A percentile compares a stretch with the other conserved stretches of the same genome.
Evolutionary conservation across 2,113 vertebrate genomes (phyloP).

Genomic region (Coryphaenoides rupestris): DNA sequence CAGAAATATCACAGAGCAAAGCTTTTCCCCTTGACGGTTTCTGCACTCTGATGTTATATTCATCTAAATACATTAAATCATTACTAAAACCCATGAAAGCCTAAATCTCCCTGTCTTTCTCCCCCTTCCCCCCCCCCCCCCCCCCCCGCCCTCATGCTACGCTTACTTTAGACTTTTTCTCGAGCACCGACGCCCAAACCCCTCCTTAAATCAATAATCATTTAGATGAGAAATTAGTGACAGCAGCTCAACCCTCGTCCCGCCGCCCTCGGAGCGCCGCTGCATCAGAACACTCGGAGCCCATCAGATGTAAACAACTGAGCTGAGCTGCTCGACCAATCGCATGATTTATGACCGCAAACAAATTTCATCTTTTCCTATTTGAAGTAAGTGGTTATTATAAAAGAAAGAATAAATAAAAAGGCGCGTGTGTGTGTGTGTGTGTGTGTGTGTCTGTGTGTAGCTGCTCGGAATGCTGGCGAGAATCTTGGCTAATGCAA

Average conservation of each 20-base stretch:
- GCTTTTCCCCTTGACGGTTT: constrained; percentile 52
- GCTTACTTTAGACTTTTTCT: constrained; percentile 59
- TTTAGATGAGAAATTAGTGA: constrained; percentile 68
- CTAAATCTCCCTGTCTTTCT: constrained; percentile 35
- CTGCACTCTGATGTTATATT: constrained; percentile 57
- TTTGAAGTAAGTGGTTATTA: too few species aligned
- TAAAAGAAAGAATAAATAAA: too few species aligned
- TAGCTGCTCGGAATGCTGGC: too few species aligned
- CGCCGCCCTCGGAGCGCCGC: constrained; percentile 34
- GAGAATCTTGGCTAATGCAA: too few species aligned
- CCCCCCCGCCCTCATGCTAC: too few species aligned
- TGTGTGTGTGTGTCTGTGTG: too few species aligned
- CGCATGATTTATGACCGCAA: background rate
- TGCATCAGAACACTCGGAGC: constrained; percentile 8
- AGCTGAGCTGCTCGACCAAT: background rate
- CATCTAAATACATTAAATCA: constrained; percentile 66
- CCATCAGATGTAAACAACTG: constrained; percentile 8
- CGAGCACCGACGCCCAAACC: constrained; percentile 23
- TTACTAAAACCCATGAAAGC: constrained; percentile 54
- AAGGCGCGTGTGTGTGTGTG: too few species aligned
- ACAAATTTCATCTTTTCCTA: background rate
- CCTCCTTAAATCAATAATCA: constrained; percentile 67
- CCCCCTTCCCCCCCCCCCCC: too few species aligned
- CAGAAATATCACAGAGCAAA: constrained; percentile 54
- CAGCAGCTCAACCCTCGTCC: constrained; percentile 45